A percentile compares a stretch with the other conserved stretches of the same genome.
Evolutionary conservation across 2,113 vertebrate genomes (phyloP).

Genomic region (Melanerpes formicivorus): DNA sequence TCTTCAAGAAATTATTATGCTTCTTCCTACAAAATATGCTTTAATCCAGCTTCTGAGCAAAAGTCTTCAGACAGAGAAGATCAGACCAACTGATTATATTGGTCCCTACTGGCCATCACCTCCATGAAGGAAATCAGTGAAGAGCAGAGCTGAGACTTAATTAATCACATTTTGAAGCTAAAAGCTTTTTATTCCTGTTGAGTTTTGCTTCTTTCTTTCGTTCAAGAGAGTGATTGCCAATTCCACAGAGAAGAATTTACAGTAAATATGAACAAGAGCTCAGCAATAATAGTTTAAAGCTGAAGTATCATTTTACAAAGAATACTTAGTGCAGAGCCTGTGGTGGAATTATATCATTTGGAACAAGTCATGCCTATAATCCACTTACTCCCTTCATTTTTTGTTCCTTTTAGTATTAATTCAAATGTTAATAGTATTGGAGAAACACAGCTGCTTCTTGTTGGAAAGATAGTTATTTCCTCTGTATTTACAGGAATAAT

Average conservation of each 20-base stretch:
- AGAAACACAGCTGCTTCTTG: conserved; percentile 56
- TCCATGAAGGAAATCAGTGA: not conserved
- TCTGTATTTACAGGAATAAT: conserved; percentile 36
- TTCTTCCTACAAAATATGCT: not conserved
- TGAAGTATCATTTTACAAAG: conserved; percentile 35
- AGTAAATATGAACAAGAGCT: conserved; percentile 12
- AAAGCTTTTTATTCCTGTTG: not conserved
- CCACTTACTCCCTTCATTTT: conserved; percentile 23
- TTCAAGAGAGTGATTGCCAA: not conserved
- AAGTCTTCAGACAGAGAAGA: not conserved
- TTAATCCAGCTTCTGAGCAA: not conserved
- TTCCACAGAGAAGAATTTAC: conserved; percentile 23
- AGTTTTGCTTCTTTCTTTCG: conserved; percentile 3
- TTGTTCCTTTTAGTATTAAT: conserved; percentile 56
- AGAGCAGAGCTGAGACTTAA: not conserved
- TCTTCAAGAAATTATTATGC: not conserved
- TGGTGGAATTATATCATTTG: conserved; percentile 41
- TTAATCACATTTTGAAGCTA: not conserved
- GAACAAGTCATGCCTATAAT: conserved; percentile 42
- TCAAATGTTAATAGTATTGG: conserved; percentile 48
- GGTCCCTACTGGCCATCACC: not conserved
- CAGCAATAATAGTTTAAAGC: conserved; percentile 27
- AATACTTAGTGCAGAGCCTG: conserved; percentile 32
- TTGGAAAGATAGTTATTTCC: conserved; percentile 40
- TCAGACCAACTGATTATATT: not conserved